Percentiles rank a stretch among this genome's conserved stretches.
Evolutionary conservation across 2,113 vertebrate species (phyloP).

Genomic region (Etheostoma cragini): DNA sequence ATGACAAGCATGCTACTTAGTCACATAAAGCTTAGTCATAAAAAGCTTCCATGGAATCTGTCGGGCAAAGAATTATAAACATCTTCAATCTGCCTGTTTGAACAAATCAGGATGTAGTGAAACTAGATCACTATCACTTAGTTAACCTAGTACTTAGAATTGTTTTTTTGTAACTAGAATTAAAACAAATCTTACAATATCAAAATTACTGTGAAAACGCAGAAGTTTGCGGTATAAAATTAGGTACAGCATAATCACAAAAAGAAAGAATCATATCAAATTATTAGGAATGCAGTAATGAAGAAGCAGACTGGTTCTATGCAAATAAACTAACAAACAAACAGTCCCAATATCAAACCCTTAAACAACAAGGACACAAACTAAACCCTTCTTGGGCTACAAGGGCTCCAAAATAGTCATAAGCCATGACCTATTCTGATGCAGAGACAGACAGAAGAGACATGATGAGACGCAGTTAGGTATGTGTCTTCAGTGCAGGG

Average conservation of each 20-base stretch:
- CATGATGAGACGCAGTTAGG: neutral
- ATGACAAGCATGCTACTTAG: slow-evolving; percentile 26
- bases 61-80: neutral
- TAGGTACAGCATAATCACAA: neutral
- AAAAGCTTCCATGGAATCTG: slow-evolving; percentile 1
- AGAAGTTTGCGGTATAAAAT: neutral
- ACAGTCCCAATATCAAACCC: neutral
- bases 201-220: neutral
- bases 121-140: neutral
- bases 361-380: neutral
- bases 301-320: neutral
- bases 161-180: neutral
- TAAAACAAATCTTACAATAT: neutral
- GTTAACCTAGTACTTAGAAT: neutral
- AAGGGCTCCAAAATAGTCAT: slow-evolving; percentile 26
- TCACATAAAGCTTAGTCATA: slow-evolving; percentile 20
- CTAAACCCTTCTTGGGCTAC: slow-evolving; percentile 12
- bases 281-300: neutral
- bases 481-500: neutral
- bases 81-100: neutral
- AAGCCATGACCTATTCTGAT: slow-evolving; percentile 14
- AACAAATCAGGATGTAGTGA: neutral
- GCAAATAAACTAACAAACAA: neutral
- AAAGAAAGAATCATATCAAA: neutral
- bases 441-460: slow-evolving; percentile 9